phyloP scores from a whole-genome alignment of 2,797 vertebrate genomes.

The Pipistrellus kuhlii region DNA sequence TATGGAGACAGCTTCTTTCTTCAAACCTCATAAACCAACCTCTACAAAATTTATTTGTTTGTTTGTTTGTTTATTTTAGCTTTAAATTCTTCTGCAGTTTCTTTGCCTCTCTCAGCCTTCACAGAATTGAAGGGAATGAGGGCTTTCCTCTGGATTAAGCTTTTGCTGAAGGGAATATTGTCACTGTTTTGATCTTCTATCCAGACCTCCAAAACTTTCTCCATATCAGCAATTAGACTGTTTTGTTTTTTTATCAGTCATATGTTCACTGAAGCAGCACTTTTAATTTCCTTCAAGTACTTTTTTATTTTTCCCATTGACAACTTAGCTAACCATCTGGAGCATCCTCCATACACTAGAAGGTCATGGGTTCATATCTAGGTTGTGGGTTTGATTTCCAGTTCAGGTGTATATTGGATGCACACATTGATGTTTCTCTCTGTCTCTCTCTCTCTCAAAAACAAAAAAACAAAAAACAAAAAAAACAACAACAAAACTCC shows the following conservation, averaged over 20 bases:
- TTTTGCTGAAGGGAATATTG: neutral
- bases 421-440: neutral
- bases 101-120: neutral
- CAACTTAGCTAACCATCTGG: neutral
- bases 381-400: neutral
- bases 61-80: too few species aligned
- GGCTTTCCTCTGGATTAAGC: neutral
- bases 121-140: neutral
- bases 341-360: neutral
- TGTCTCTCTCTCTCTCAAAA: neutral
- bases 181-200: neutral
- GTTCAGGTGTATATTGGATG: neutral
- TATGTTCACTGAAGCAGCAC: neutral
- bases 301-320: neutral
- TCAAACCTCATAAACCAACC: neutral
- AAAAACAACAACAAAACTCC: too few species aligned
- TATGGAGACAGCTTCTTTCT: neutral
- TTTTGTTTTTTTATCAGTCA: neutral
- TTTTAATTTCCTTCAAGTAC: neutral
- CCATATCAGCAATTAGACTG: neutral
- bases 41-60: too few species aligned
- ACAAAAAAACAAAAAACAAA: neutral
- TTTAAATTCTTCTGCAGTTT: neutral
- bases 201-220: neutral
- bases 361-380: neutral